Evolutionary conservation across 2,113 vertebrate genomes (phyloP), one percentile per base, ranked within the genome.

Genomic region (Delphinapterus leucas): DNA sequence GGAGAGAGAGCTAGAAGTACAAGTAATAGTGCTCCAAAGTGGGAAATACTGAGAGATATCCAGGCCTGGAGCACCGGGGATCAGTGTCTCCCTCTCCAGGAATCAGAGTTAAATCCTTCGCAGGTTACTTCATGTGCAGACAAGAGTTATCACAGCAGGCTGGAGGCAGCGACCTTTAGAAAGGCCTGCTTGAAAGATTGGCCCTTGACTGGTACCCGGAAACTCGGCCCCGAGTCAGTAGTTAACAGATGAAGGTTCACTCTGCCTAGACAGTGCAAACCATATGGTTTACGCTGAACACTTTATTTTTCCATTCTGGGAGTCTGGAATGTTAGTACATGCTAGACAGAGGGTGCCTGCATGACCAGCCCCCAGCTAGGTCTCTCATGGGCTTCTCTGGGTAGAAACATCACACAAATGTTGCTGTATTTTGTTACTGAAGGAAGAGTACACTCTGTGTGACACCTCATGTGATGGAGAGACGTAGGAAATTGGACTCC

Each of bases 321-420:
- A 28, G 4, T 23, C 44, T 67, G 33, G 3, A 67, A 10, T 36
- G 31, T 55, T 68, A 61, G 17, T 41, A 58, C 11, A 28, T 60
- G 44, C 33, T 92, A 53, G 38, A 36, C n/a, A 81, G 83, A 85
- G 21, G 18, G 14, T 36, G 8, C n/a, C 38, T 88, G 33, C 10
- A 31, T 65, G 53, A 77, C 36, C 53, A 73, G 36, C 3, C 18
- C 5, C 2, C 2, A 33, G 4, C 25, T 25, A 25, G 21, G 25
- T 53, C n/a, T 76, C 73, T 65, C 58, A 28, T 49, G 33, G 5
- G 6, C 63, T 49, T 70, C 44, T 20, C 47, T 65, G 21, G 13
- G 47, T 3, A 44, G 41, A 76, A 73, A 36, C 9, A 0, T 38
- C 2, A 2, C 33, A 79, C 13, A 23, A 0, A 2, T 21, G 8